Percentiles rank a stretch among this genome's conserved stretches.
Conservation (phyloP, 2,888 invertebrate species). For the Cephus rjabovi region DNA sequence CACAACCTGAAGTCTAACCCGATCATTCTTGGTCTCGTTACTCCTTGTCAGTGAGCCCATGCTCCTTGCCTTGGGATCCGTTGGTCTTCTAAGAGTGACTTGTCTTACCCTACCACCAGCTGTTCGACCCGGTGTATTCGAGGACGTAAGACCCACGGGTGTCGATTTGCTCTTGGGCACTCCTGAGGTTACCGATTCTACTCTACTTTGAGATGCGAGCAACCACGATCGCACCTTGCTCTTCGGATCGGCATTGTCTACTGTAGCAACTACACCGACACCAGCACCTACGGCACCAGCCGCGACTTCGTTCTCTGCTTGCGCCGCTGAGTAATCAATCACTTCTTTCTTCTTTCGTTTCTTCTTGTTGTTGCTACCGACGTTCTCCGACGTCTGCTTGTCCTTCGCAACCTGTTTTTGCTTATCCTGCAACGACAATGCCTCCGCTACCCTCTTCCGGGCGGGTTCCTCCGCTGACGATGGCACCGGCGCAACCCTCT, state of each 20-base stretch:
- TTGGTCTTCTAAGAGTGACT: conserved; percentile 41
- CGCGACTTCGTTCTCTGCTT: conserved; percentile 72
- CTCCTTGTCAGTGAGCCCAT: conserved; percentile 74
- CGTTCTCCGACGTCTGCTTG: conserved; percentile 66
- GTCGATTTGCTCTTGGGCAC: conserved; percentile 89
- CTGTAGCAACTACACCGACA: conserved; percentile 57
- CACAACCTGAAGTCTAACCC: conserved; percentile 82
- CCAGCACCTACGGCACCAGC: conserved; percentile 68
- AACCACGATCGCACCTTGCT: conserved; percentile 91
- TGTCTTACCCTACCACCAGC: conserved; percentile 47
- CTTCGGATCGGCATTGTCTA: conserved; percentile 70
- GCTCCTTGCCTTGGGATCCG: conserved; percentile 73
- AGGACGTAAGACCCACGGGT: conserved; percentile 77
- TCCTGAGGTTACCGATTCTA: conserved; percentile 67
- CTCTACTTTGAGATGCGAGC: conserved; percentile 72
- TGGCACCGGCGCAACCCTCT: conserved; percentile 26
- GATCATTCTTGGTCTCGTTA: conserved; percentile 44
- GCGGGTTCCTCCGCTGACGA: conserved; percentile 46
- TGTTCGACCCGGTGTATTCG: conserved; percentile 62
- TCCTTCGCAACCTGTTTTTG: conserved; percentile 34
- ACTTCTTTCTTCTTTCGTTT: conserved; percentile 79
- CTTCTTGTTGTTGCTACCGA: conserved; percentile 69
- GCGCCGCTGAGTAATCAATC: conserved; percentile 81
- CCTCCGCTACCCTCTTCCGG: conserved; percentile 51
- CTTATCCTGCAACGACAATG: conserved; percentile 29